Base-by-base conservation (phyloP, 1,140 invertebrate genomes). In the Aphelenchoides besseyi region DNA sequence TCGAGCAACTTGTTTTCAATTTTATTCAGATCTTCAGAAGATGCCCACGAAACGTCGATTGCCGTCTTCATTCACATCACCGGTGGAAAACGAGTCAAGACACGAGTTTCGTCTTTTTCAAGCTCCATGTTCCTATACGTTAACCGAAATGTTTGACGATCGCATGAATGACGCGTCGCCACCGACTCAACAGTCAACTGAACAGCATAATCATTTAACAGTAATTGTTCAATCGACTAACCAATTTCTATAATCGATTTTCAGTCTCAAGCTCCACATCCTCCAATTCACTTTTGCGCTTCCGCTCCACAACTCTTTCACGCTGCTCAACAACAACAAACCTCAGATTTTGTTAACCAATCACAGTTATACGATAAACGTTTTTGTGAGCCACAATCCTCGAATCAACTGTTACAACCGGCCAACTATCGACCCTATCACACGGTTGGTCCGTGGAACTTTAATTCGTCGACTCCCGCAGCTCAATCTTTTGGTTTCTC, bases 141-240 rank as follows among this genome's bases (percentile, higher is more conserved):
- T 81, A 16, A 81, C 72, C 5, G 79, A 81, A 69, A 81, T 81
- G 79, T 80, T 81, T 53, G 80, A 81, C 68, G 79, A 81, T 69
- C 75, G 74, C 3, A 78, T 78, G 18, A 67, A 74, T 62, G 75
- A 76, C 30, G 72, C 55, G 55, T 61, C 16, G 16, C 57, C 57
- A 53, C 16, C 16, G 18, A 12, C 12, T 12, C 12, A 61, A 61
- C 16, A 18, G 16, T 53, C 57, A 53, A 61, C 12, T 61, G 16
- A 53, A 9, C 57, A n/a, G 57, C 41, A n/a, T 16, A 12, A 48
- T 48, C 12, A n/a, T 12, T 48, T 48, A 12, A 12, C 12, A n/a
- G 12, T 48, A 48, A 12, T 12, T 12, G n/a, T 12, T 12, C n/a
- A n/a, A n/a, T n/a, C n/a, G n/a, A n/a, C n/a, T n/a, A n/a, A n/a